phyloP scores from a whole-genome alignment of 2,797 vertebrate species.

The Aulostomus chinensis region DNA sequence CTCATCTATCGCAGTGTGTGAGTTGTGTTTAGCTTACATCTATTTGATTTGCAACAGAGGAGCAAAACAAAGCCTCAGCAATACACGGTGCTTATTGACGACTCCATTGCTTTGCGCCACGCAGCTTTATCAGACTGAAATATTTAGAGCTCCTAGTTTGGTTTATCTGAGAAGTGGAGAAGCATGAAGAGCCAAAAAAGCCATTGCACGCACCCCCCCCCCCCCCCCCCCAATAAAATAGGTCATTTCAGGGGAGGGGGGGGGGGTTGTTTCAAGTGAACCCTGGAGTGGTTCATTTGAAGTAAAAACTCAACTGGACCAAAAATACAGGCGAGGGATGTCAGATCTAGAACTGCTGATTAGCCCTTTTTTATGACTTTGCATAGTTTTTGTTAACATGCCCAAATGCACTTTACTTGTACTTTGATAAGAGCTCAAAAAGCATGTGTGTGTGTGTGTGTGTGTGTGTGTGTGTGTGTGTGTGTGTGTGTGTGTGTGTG shows the following conservation, averaged over 20 bases:
- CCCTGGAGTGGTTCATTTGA: slow-evolving; percentile 1
- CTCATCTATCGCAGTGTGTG: neutral
- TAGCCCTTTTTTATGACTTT: neutral
- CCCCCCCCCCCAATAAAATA: no score
- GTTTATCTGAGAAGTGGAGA: slow-evolving; percentile 4
- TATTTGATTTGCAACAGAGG: neutral
- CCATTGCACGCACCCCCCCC: neutral
- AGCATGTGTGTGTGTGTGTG: no score
- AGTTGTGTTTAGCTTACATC: no score
- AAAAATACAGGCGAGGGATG: neutral
- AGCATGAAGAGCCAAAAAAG: slow-evolving; percentile 6
- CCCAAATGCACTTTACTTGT: neutral
- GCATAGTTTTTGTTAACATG: neutral
- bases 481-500: slow-evolving; percentile 8
- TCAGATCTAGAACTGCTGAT: neutral
- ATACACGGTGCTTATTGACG: no score
- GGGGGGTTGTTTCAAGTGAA: neutral
- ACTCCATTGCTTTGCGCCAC: no score
- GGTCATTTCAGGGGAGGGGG: neutral
- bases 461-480: no score
- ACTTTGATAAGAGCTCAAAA: neutral
- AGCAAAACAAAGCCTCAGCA: neutral
- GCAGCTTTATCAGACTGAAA: neutral
- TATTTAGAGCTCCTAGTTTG: neutral
- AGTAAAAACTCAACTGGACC: slow-evolving; percentile 1